Evolutionary conservation across 2,888 invertebrate genomes (phyloP).

Genomic region (Drosophila suboccidentalis): DNA sequence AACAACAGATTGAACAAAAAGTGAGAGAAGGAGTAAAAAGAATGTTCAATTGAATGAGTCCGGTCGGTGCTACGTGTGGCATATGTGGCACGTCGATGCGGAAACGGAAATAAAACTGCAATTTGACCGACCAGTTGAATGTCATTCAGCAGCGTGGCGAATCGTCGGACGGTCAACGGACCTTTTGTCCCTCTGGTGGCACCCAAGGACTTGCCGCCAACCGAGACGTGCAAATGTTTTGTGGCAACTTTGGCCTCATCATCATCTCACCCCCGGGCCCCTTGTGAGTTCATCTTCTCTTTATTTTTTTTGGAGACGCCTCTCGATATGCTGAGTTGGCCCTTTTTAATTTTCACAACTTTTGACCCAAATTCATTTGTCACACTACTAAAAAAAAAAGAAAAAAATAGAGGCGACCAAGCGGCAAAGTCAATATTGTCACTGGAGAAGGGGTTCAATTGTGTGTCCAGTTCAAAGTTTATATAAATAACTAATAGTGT

Average conservation of each 20-base stretch:
- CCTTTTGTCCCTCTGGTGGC: conserved; percentile 35
- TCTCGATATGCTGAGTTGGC: conserved; percentile 13
- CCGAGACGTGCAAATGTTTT: conserved; percentile 56
- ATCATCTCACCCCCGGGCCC: conserved; percentile 1
- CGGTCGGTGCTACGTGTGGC: conserved; percentile 31
- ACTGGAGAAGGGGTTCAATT: conserved; percentile 1
- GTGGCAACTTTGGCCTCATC: conserved; percentile 47
- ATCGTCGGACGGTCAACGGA: conserved; percentile 41
- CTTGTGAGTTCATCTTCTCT: conserved; percentile 25
- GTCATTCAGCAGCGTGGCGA: conserved; percentile 69
- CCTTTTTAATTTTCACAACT: conserved; percentile 74
- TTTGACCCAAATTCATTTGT: conserved; percentile 79
- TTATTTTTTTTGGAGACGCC: background rate
- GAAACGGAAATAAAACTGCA: conserved; percentile 76
- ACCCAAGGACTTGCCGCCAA: background rate
- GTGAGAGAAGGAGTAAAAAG: background rate
- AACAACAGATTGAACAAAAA: conserved; percentile 6
- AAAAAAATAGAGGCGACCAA: conserved; percentile 46
- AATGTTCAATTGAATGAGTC: conserved; percentile 58
- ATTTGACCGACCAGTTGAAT: conserved; percentile 75
- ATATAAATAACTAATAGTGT: conserved; percentile 74
- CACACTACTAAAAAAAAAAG: conserved; percentile 39
- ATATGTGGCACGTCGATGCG: conserved; percentile 63
- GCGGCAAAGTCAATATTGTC: conserved; percentile 52
- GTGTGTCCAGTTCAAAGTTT: conserved; percentile 43